These are phyloP conservation scores for Dasyprocta punctata DNA, from an alignment of 2,113 vertebrate species.

Conservation along the genomic window DNA sequence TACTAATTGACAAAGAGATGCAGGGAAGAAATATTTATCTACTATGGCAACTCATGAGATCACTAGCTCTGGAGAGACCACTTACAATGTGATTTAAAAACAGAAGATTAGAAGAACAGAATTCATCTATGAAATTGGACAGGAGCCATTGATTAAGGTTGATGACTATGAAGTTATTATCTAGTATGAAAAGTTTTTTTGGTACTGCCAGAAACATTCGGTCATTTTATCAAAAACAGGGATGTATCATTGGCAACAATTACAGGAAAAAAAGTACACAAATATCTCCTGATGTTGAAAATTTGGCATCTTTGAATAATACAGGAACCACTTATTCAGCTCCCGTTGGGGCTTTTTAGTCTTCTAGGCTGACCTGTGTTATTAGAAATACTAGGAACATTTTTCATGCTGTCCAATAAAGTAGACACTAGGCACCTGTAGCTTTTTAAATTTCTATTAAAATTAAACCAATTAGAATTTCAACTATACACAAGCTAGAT, in stretches of 20 bases:
- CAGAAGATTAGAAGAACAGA: conserved; percentile 58
- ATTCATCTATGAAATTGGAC: conserved; percentile 90
- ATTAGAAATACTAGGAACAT: background rate
- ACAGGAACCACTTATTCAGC: conserved; percentile 12
- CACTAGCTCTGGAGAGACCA: background rate
- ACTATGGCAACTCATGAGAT: background rate
- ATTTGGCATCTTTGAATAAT: conserved; percentile 3
- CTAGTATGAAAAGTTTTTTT: conserved; percentile 48
- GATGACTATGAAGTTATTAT: conserved; percentile 79
- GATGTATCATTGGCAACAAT: conserved; percentile 6
- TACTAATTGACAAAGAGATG: conserved; percentile 7
- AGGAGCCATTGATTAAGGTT: conserved; percentile 87
- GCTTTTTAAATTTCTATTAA: conserved; percentile 17
- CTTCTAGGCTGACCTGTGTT: conserved; percentile 7
- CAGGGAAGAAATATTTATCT: conserved; percentile 16
- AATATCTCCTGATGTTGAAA: conserved; percentile 9
- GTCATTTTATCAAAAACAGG: conserved; percentile 8
- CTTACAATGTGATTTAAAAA: conserved; percentile 69
- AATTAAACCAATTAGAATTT: conserved; percentile 2
- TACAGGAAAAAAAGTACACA: background rate
- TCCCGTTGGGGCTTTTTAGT: conserved; percentile 26
- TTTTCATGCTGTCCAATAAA: conserved; percentile 14
- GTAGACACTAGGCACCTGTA: background rate
- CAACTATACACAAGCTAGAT: background rate
- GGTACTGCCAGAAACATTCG: conserved; percentile 18